phyloP scores from a whole-genome alignment of 2,888 invertebrate genomes.

The Sialis fuliginosa region DNA sequence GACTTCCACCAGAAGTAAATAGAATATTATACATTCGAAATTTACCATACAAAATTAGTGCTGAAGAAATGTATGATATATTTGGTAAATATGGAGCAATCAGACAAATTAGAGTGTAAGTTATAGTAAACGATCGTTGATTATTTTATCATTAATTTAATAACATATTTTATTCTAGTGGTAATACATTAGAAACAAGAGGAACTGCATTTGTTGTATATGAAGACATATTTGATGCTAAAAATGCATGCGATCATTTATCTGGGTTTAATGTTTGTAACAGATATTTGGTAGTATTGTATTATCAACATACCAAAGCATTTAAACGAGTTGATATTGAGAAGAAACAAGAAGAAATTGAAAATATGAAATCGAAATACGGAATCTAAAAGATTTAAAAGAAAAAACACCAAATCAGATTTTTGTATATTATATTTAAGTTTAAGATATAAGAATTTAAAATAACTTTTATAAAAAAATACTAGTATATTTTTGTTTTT shows the following conservation, averaged over 20 bases:
- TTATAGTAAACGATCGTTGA: constrained; percentile 12
- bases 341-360: constrained; percentile 90
- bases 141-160: constrained; percentile 1
- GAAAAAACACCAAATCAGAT: not conserved
- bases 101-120: constrained; percentile 93
- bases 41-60: constrained; percentile 96
- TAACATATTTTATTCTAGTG: constrained; percentile 36
- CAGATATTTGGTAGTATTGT: constrained; percentile 94
- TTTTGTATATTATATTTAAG: no score
- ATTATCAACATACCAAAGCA: constrained; percentile 92
- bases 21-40: constrained; percentile 92
- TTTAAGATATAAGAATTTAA: no score
- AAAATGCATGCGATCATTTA: constrained; percentile 98
- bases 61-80: constrained; percentile 99
- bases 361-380: constrained; percentile 89
- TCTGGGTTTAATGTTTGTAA: constrained; percentile 99
- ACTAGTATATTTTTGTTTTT: no score
- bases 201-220: constrained; percentile 99
- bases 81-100: constrained; percentile 99
- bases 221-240: constrained; percentile 99
- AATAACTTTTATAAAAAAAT: no score
- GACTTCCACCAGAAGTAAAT: constrained; percentile 97
- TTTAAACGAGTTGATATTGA: constrained; percentile 91
- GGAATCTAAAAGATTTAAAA: constrained; percentile 34
- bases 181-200: constrained; percentile 92